Conservation (phyloP, 1,140 invertebrate species). For the Chymomyza costata region DNA sequence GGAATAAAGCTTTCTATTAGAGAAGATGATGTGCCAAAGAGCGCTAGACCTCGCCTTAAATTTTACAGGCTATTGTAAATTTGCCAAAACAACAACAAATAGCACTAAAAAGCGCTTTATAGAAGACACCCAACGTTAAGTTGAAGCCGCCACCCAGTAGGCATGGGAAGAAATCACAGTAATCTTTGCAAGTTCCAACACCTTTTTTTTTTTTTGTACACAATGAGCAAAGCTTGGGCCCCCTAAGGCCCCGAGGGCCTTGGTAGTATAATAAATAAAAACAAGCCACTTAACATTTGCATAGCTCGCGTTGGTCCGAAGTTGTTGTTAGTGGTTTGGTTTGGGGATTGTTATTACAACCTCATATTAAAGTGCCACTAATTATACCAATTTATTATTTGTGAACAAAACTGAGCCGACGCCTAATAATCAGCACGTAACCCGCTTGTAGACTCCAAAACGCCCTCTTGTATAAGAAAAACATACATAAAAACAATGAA, state of each 20-base stretch:
- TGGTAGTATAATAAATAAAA: constrained; percentile 7
- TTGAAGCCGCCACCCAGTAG: constrained; percentile 56
- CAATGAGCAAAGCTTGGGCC: too few species aligned
- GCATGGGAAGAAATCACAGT: constrained; percentile 51
- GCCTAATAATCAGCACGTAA: constrained; percentile 17
- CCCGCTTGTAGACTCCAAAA: neutral
- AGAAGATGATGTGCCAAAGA: too few species aligned
- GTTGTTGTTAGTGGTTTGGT: constrained; percentile 15
- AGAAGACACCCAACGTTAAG: too few species aligned
- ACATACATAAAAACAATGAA: constrained; percentile 33
- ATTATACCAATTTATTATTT: constrained; percentile 63
- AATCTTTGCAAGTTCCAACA: constrained; percentile 62
- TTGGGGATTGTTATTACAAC: constrained; percentile 18
- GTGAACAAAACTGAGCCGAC: constrained; percentile 36
- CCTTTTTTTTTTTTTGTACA: too few species aligned
- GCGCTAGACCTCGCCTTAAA: too few species aligned
- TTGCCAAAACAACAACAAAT: too few species aligned
- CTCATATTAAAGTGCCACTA: constrained; percentile 46
- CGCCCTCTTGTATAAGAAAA: neutral
- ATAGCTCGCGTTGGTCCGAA: constrained; percentile 18
- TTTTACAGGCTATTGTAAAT: too few species aligned
- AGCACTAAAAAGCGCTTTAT: too few species aligned
- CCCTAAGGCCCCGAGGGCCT: constrained; percentile 14
- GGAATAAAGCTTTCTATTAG: too few species aligned
- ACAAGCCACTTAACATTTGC: constrained; percentile 34